Evolutionary conservation across 2,113 vertebrate genomes (phyloP).

Genomic region (Hemibagrus wyckioides): DNA sequence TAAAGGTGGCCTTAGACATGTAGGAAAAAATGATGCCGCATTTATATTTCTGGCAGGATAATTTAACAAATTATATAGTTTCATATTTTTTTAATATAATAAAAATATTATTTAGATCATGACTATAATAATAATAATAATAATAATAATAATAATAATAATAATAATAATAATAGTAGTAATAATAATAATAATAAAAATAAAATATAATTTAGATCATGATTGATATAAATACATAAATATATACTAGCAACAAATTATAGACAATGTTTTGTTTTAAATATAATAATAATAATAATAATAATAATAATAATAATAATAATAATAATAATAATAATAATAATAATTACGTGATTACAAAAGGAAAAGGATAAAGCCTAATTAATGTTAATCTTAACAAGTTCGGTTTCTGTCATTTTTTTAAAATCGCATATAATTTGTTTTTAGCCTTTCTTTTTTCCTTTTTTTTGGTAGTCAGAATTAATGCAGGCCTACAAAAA

Average conservation of each 20-base stretch:
- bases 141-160: too few species aligned
- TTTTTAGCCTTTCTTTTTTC: neutral
- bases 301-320: too few species aligned
- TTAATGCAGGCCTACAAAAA: too few species aligned
- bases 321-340: too few species aligned
- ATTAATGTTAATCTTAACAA: neutral
- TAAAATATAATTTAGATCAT: too few species aligned
- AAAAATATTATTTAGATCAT: too few species aligned
- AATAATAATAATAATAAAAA: too few species aligned
- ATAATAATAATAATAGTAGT: too few species aligned
- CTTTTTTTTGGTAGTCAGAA: neutral
- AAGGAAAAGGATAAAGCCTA: neutral
- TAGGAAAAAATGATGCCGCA: neutral
- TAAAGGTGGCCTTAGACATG: neutral
- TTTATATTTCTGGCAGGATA: neutral
- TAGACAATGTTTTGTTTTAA: neutral
- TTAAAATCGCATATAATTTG: neutral
- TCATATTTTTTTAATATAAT: too few species aligned
- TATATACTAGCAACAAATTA: neutral
- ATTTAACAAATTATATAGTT: too few species aligned
- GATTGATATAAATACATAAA: too few species aligned
- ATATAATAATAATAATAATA: neutral
- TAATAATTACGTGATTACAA: neutral
- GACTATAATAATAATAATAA: too few species aligned
- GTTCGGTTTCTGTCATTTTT: neutral